Conservation (phyloP, 2,888 invertebrate species). For the Cerastis leucographa region DNA sequence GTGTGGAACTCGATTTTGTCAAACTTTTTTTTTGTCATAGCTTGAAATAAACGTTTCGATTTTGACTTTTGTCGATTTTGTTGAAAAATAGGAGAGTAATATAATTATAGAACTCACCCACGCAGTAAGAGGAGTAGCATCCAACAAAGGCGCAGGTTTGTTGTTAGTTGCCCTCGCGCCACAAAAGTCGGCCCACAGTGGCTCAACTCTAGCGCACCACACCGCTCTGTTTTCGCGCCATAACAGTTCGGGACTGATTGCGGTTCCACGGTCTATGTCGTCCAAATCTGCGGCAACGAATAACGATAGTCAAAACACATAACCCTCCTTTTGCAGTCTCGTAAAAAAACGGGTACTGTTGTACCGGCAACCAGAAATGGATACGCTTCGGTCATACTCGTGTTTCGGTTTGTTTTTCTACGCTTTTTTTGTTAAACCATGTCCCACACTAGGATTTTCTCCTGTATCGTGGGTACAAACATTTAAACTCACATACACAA, state of each 20-base stretch:
- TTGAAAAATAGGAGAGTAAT: background rate
- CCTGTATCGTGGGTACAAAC: too few relatives aligned
- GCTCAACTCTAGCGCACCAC: conserved; percentile 97
- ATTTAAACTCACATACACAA: too few relatives aligned
- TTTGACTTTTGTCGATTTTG: too few relatives aligned
- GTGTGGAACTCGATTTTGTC: too few relatives aligned
- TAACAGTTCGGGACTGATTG: conserved; percentile 88
- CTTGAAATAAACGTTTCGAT: too few relatives aligned
- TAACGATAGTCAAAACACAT: too few relatives aligned
- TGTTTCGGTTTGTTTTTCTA: too few relatives aligned
- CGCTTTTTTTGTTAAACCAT: too few relatives aligned
- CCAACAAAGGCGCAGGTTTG: conserved; percentile 94
- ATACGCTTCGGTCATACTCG: background rate
- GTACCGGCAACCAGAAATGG: background rate
- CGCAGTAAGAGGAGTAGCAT: conserved; percentile 96
- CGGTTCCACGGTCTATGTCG: conserved; percentile 89
- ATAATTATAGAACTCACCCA: conserved; percentile 91
- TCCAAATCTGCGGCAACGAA: conserved; percentile 81
- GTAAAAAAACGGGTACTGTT: background rate
- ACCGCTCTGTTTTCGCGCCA: conserved; percentile 97
- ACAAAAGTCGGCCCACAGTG: conserved; percentile 97
- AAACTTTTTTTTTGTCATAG: too few relatives aligned
- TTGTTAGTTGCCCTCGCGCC: conserved; percentile 95
- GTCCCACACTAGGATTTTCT: too few relatives aligned
- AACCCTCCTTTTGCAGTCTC: too few relatives aligned